Evolutionary conservation across 2,888 invertebrate species (phyloP).

Genomic region (Amorpha juglandis): DNA sequence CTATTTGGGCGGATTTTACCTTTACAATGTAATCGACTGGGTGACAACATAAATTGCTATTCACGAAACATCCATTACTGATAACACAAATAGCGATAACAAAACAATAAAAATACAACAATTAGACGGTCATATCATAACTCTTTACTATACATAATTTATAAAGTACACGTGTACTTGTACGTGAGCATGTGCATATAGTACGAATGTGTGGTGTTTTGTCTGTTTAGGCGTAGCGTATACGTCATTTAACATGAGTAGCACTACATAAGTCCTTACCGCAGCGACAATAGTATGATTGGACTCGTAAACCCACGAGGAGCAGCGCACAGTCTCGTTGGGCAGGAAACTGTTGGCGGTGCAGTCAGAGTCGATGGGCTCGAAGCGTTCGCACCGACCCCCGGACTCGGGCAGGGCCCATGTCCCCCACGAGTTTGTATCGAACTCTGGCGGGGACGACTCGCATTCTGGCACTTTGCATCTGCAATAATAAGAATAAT

Average conservation of each 20-base stretch:
- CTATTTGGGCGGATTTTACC: neutral
- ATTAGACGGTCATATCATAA: neutral
- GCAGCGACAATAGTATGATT: slow-evolving; percentile 67
- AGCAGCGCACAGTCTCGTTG: slow-evolving; percentile 57
- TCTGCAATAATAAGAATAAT: slow-evolving; percentile 48
- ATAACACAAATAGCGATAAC: neutral
- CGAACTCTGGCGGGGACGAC: slow-evolving; percentile 50
- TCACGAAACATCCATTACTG: neutral
- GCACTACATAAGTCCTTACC: slow-evolving; percentile 45
- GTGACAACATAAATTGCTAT: slow-evolving; percentile 4
- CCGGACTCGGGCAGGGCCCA: slow-evolving; percentile 65
- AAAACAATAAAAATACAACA: neutral
- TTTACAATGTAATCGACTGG: neutral
- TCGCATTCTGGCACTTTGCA: slow-evolving; percentile 78
- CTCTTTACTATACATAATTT: neutral
- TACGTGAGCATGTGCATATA: no score
- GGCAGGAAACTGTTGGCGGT: slow-evolving; percentile 54
- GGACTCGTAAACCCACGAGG: slow-evolving; percentile 65
- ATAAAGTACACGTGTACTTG: no score
- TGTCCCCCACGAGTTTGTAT: slow-evolving; percentile 60
- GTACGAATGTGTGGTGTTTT: no score
- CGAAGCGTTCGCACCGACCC: slow-evolving; percentile 58
- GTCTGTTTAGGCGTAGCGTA: no score
- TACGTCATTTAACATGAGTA: no score
- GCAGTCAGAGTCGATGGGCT: slow-evolving; percentile 54